Base-by-base conservation (phyloP, 37 sponge, comb jelly and placozoan genomes). In the Diacarnus erythraeanus region DNA sequence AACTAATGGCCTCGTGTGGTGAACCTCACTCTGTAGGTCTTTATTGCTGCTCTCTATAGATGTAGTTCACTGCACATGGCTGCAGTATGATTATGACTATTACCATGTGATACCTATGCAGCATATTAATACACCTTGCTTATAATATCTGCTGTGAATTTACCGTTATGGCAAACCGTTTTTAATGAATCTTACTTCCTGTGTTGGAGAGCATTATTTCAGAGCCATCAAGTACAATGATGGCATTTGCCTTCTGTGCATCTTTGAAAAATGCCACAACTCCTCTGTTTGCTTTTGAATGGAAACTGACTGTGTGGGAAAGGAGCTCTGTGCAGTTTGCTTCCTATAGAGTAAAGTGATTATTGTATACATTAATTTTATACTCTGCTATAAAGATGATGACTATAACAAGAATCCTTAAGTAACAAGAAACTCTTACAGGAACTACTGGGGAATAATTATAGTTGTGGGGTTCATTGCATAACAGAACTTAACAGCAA, bases 221-320 rank as follows among this genome's bases (percentile, higher is more conserved):
- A 0, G 84, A 83, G 0, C 79, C 84, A 59, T 89, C 89, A 38
- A 89, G 75, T 0, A 89, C 75, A 27, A 89, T 65, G 29, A 89
- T 74, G 30, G 89, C 89, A 67, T 89, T 89, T 25, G 89, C 83
- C 33, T 43, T 83, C 68, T 83, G 60, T 30, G 89, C 89, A 60
- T 89, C 89, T 40, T 63, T 63, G 73, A 89, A 89, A 43, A 89
- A 89, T 20, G 82, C 64, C 22, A 80, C 80, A 20, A 89, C 56
- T 3, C 89, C 84, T 38, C 84, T 27, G 15, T 57, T 33, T 9
- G 23, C 38, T 35, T 43, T 17, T 2, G 36, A 3, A 2, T 30
- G 34, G n/a, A 71, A 27, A 37, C 25, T 42, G 26, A 76, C 70
- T 6, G 74, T 72, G 57, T 85, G 86, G n/a, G 79, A 72, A 39